phyloP scores from a whole-genome alignment of 92 coral and sea anemone species.

The Heteractis magnifica region DNA sequence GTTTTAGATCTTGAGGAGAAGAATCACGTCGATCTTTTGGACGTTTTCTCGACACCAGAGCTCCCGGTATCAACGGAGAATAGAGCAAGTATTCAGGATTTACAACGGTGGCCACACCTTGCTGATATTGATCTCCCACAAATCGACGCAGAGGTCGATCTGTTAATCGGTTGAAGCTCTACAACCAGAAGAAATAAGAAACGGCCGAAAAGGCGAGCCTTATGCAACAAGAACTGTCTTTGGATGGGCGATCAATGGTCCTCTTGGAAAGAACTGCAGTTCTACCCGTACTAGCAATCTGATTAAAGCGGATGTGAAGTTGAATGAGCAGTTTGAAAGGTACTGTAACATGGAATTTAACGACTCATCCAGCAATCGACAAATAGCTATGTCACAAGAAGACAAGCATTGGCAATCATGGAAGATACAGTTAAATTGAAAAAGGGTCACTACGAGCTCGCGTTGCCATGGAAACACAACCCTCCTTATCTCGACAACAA shows the following conservation, averaged over 20 bases:
- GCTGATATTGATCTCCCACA: conserved; percentile 14
- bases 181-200: not conserved
- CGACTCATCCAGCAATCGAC: not conserved
- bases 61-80: conserved; percentile 34
- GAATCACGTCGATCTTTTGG: conserved; percentile 16
- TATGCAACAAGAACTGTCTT: not conserved
- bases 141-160: conserved; percentile 41
- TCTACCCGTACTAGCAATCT: not conserved
- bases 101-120: conserved; percentile 51
- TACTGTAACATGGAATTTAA: not conserved
- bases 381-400: not conserved
- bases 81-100: conserved; percentile 30
- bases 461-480: not conserved
- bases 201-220: not conserved
- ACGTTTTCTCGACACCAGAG: conserved; percentile 15
- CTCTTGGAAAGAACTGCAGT: not conserved
- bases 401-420: not conserved
- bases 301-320: not conserved
- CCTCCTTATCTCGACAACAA: not conserved
- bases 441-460: not conserved
- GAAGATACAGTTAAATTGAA: not conserved
- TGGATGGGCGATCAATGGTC: not conserved
- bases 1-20: conserved; percentile 20
- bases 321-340: not conserved
- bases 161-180: conserved; percentile 31